Conservation (phyloP, 2,797 vertebrate genomes). For the Pelobates cultripes region DNA sequence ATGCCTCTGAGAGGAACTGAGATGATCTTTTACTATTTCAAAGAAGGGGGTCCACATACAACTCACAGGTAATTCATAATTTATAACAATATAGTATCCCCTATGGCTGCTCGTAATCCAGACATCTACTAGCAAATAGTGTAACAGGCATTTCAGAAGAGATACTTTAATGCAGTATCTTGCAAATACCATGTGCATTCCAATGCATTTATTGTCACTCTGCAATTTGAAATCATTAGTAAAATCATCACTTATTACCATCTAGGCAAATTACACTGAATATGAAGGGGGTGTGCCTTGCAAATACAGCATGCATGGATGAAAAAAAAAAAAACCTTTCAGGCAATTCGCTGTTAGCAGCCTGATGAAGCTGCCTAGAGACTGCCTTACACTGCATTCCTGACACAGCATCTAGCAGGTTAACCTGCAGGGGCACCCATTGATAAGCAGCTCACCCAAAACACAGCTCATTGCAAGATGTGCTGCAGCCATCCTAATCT, state of each 20-base stretch:
- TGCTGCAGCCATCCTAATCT: neutral
- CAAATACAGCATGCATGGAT: neutral
- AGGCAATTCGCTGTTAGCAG: too few species aligned
- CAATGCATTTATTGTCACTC: too few species aligned
- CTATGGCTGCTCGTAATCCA: neutral
- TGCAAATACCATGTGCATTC: too few species aligned
- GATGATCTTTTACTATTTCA: neutral
- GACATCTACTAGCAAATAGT: too few species aligned
- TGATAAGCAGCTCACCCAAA: constrained; percentile 12
- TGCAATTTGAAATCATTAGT: too few species aligned
- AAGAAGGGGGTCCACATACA: neutral
- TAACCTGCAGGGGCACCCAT: constrained; percentile 28
- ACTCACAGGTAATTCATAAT: neutral
- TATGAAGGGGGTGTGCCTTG: neutral
- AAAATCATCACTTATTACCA: too few species aligned
- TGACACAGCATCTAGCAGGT: constrained; percentile 2
- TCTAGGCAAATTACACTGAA: too few species aligned
- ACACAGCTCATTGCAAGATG: constrained; percentile 34
- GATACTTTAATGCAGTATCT: too few species aligned
- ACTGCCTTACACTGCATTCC: constrained; percentile 26
- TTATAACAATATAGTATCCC: neutral
- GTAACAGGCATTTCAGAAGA: too few species aligned
- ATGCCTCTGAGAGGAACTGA: too few species aligned
- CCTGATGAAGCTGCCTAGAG: too few species aligned
- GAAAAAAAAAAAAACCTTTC: too few species aligned